phyloP scores from a whole-genome alignment of 2,888 invertebrate genomes.

The Synanthedon formicaeformis region DNA sequence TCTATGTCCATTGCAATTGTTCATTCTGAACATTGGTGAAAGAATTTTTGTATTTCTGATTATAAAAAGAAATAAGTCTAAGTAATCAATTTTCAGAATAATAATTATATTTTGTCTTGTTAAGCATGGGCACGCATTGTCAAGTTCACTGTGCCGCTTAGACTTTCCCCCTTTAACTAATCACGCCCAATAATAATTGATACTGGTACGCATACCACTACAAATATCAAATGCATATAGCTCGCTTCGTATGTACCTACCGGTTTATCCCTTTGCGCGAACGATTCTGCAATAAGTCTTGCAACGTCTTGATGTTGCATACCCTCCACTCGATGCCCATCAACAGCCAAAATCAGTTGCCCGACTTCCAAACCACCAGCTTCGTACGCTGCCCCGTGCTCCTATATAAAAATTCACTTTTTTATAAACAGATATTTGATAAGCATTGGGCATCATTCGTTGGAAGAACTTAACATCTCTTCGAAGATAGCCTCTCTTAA shows the following conservation, averaged over 20 bases:
- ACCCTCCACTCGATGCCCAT: conserved; percentile 83
- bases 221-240: too few relatives aligned
- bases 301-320: conserved; percentile 93
- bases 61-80: too few relatives aligned
- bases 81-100: too few relatives aligned
- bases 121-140: too few relatives aligned
- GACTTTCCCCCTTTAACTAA: conserved; percentile 2
- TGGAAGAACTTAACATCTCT: too few relatives aligned
- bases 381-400: conserved; percentile 93
- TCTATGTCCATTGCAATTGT: too few relatives aligned
- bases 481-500: too few relatives aligned
- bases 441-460: too few relatives aligned
- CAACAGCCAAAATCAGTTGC: conserved; percentile 92
- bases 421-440: not conserved
- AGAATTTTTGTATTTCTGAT: too few relatives aligned
- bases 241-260: conserved; percentile 16
- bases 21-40: too few relatives aligned
- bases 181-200: not conserved
- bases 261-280: conserved; percentile 86
- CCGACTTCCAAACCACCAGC: conserved; percentile 95
- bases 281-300: conserved; percentile 91
- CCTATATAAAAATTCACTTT: conserved; percentile 65
- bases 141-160: not conserved
- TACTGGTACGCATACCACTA: not conserved
- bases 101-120: too few relatives aligned